A percentile compares a stretch with the other conserved stretches of the same genome.
phyloP scores from a whole-genome alignment of 2,113 vertebrate species.

The Varanus salvator region DNA sequence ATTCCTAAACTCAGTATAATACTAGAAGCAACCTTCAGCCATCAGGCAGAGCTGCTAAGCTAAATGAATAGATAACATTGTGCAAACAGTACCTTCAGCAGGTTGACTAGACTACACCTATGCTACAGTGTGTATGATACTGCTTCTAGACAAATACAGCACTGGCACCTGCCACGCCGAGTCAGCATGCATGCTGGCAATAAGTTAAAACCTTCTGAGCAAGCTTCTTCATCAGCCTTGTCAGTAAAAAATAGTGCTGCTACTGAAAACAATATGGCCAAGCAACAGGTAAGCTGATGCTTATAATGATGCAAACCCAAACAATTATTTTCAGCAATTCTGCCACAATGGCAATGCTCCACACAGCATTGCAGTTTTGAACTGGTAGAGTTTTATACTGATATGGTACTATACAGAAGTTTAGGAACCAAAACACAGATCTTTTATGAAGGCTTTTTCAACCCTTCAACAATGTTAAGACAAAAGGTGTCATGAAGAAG shows the following conservation, averaged over 20 bases:
- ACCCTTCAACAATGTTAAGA: neutral
- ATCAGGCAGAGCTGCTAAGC: neutral
- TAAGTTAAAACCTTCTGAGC: slow-evolving; percentile 4
- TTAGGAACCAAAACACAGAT: neutral
- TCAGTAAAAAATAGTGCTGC: neutral
- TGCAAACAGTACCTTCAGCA: neutral
- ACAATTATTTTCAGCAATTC: slow-evolving; percentile 5
- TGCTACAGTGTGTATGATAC: neutral
- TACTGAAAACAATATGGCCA: slow-evolving; percentile 48
- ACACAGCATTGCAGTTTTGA: neutral
- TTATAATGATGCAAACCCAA: slow-evolving; percentile 35
- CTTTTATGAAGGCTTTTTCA: neutral
- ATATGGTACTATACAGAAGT: neutral
- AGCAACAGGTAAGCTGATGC: slow-evolving; percentile 55
- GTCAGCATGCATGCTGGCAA: neutral
- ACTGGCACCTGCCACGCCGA: neutral
- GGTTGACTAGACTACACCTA: neutral
- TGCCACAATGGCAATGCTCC: neutral
- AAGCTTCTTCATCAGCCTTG: neutral
- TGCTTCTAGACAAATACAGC: neutral
- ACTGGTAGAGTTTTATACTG: neutral
- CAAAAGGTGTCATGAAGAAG: slow-evolving; percentile 74
- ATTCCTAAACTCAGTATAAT: neutral
- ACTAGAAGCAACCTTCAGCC: neutral
- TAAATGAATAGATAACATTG: neutral